Base-by-base conservation (phyloP, 1,140 invertebrate genomes). In the Panulirus ornatus region DNA sequence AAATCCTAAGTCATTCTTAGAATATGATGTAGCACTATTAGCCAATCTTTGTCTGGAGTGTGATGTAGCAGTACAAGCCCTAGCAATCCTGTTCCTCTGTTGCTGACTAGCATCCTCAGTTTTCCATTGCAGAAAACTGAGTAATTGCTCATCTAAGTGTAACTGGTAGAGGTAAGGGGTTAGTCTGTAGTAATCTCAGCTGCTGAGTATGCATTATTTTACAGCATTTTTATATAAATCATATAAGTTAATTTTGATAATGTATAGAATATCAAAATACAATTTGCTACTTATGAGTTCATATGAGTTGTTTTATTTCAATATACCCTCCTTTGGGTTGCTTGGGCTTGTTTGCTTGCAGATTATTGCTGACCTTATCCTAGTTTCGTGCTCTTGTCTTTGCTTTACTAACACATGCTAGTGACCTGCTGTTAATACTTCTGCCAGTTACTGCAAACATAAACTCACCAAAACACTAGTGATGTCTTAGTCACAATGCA, bases 91-190 rank as follows among this genome's bases (percentile, higher is more conserved):
- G 27, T 66, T 38, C 44, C 40, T 71, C 6, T 75, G 5, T 42
- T 63, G 36, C 30, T 79, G 5, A 40, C 16, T 16, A 73, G 87
- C 87, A 89, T 40, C 71, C 87, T 89, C 87, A 75, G 71, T 83
- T 89, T 89, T 89, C 87, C 87, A 40, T 16, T 27, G 87, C 22
- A 83, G 87, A 89, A 89, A 89, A 51, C 63, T 58, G 87, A 89
- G 87, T 70, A 63, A 22, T 89, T 83, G 76, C 76, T 82, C 16
- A n/a, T 54, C 27, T 89, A 42, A 76, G 44, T 40, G 38, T 70
- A 34, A 38, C 11, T 47, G 84, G 70, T 58, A 75, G 70, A 75
- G 40, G 83, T 73, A 22, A 85, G 71, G 66, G 71, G 51, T 70
- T 30, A 88, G 84, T 76, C 38, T 86, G 79, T 83, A 38, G 79